Conservation (phyloP, 2,888 invertebrate genomes). For the Melanargia galathea region DNA sequence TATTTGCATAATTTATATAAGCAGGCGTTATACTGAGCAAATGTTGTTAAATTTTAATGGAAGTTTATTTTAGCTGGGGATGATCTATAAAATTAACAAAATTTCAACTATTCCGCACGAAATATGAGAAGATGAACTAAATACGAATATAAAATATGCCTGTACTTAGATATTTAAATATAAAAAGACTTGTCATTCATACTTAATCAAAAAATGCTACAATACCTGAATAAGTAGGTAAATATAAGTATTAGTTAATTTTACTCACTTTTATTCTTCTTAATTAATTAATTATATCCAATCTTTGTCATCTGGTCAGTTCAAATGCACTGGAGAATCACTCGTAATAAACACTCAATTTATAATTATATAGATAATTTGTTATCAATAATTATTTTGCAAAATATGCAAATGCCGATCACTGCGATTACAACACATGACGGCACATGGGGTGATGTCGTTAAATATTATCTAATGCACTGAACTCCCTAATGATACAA, state of each 20-base stretch:
- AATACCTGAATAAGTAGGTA: not conserved
- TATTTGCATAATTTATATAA: constrained; percentile 20
- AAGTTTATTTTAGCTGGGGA: constrained; percentile 1
- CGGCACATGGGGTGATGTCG: constrained; percentile 19
- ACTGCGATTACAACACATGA: not conserved
- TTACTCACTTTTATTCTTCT: constrained; percentile 14
- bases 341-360: constrained; percentile 6
- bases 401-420: constrained; percentile 2
- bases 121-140: not conserved
- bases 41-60: constrained; percentile 18
- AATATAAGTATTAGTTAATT: not conserved
- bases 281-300: not conserved
- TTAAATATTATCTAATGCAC: constrained; percentile 7
- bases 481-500: not conserved
- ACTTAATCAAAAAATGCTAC: too few relatives aligned
- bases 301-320: not conserved
- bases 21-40: constrained; percentile 7
- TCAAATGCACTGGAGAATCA: constrained; percentile 5
- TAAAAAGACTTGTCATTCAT: not conserved
- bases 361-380: constrained; percentile 18
- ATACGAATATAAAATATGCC: not conserved
- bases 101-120: not conserved
- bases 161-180: too few relatives aligned
- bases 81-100: constrained; percentile 12
- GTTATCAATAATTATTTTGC: constrained; percentile 12